Evolutionary conservation across 2,888 invertebrate genomes (phyloP), one percentile per base, ranked within the genome.

Genomic region (Lysandra coridon): DNA sequence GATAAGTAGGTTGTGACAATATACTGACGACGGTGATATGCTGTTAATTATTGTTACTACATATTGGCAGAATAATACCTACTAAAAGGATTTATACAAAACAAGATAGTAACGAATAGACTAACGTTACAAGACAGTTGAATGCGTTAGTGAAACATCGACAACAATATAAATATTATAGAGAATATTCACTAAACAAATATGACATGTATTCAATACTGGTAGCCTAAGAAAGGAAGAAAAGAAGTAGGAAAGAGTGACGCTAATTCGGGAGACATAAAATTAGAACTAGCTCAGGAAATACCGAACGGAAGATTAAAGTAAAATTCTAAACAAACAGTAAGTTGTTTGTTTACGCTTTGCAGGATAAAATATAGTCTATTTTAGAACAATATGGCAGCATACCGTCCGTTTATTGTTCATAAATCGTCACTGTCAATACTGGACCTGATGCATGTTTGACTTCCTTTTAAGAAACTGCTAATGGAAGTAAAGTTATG

Each of bases 371-470:
- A 83, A 81, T 84, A 83, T 83, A 83, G 83, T 83, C 83, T 83
- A 85, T 88, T 88, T 86, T 83, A 83, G 85, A 87, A 88, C 89
- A 90, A 88, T 89, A 87, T 85, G 87, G 86, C 84, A 82, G 83
- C 87, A 84, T 80, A 82, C 83, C 81, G 83, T 82, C 82, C 88
- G 89, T 89, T 90, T 89, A 89, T 88, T 88, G 87, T 88, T 87
- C 89, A 90, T 92, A 92, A 91, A 92, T 92, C 91, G 92, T 89
- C 82, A 81, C 88, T 87, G 92, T 91, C 91, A 90, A 91, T 92
- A 91, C 84, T 82, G 23, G 80, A 79, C 79, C 82, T 81, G 78
- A 79, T 79, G 80, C 79, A 80, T 64, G 49, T 78, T 69, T 69
- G 73, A 80, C 69, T 82, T 83, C 81, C 82, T 81, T 78, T 80